phyloP scores from a whole-genome alignment of 2,888 invertebrate species.

The Xanthia icteritia region DNA sequence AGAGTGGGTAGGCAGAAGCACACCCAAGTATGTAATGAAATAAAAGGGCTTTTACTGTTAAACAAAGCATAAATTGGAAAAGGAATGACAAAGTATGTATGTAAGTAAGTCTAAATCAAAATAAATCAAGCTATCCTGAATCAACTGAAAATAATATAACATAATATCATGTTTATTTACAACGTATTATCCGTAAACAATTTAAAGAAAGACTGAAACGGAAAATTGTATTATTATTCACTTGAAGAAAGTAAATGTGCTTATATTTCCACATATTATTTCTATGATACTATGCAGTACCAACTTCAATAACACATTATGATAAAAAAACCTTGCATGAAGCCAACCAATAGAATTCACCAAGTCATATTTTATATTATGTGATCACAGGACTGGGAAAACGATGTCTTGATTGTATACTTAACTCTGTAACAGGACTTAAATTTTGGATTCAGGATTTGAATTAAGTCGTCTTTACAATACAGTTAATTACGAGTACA shows the following conservation, averaged over 20 bases:
- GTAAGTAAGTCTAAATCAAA: not conserved
- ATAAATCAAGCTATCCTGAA: not conserved
- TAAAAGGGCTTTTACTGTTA: not conserved
- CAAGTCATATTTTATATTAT: not conserved
- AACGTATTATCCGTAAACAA: not conserved
- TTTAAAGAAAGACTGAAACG: not conserved
- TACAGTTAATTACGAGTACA: not conserved
- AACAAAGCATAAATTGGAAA: not conserved
- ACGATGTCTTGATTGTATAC: not conserved
- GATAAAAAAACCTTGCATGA: not conserved
- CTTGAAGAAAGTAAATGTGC: not conserved
- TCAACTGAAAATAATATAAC: not conserved
- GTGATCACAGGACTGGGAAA: not conserved
- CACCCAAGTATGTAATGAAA: not conserved
- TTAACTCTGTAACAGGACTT: not conserved
- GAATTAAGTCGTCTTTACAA: not conserved
- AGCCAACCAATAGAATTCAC: no score
- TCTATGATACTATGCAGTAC: not conserved
- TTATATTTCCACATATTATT: not conserved
- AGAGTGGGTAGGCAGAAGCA: not conserved
- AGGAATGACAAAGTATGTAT: conserved; percentile 2
- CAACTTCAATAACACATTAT: not conserved
- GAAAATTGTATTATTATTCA: not conserved
- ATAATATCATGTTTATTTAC: not conserved
- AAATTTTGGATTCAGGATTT: no score